Percentiles rank a stretch among this genome's conserved stretches.
Conservation (phyloP, 2,113 vertebrate species). For the Cyprinodon brontotheroides region DNA sequence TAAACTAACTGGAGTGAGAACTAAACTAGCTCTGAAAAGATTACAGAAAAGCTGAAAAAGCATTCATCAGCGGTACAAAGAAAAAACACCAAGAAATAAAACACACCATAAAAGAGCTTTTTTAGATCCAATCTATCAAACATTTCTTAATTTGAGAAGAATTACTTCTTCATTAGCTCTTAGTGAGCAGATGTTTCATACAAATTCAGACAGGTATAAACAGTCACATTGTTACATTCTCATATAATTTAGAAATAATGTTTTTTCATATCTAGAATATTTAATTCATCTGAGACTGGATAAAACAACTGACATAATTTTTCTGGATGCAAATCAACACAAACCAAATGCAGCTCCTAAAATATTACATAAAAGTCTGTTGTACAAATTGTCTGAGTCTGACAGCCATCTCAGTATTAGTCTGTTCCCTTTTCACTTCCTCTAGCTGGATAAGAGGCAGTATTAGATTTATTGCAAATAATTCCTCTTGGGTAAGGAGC, state of each 20-base stretch:
- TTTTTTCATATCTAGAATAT: neutral
- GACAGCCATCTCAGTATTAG: slow-evolving; percentile 20
- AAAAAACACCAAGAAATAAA: too few species aligned
- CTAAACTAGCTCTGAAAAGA: too few species aligned
- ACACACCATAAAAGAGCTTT: too few species aligned
- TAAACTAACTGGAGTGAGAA: too few species aligned
- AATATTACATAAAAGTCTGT: slow-evolving; percentile 6
- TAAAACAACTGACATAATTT: neutral
- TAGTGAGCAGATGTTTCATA: neutral
- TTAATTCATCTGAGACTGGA: neutral
- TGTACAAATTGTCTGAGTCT: slow-evolving; percentile 4
- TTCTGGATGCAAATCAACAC: slow-evolving; percentile 7
- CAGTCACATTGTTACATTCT: neutral
- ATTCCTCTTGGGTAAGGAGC: slow-evolving; percentile 32
- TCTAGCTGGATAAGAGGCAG: neutral
- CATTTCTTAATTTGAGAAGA: neutral
- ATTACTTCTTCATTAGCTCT: neutral
- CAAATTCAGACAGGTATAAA: neutral
- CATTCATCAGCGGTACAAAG: too few species aligned
- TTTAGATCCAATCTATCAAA: neutral
- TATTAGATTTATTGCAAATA: slow-evolving; percentile 26
- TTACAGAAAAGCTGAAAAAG: too few species aligned
- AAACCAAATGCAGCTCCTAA: neutral
- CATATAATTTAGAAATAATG: slow-evolving; percentile 31
- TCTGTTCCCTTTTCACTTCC: slow-evolving; percentile 19